Conservation (phyloP, 1,140 invertebrate species). For the Apis florea region DNA sequence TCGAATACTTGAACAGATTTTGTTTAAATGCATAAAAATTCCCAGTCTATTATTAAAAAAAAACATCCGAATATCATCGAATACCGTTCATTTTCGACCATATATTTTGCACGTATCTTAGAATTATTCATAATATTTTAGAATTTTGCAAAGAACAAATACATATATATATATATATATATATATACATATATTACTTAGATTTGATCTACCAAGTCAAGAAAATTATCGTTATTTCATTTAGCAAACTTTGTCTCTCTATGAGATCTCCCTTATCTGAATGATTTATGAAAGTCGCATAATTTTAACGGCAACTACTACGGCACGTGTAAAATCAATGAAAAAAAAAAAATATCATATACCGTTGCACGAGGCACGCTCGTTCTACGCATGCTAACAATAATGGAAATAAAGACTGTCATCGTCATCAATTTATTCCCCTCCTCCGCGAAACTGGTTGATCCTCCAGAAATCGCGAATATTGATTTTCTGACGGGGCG, state of each 20-base stretch:
- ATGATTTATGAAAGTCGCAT: constrained; percentile 17
- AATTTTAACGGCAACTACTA: neutral
- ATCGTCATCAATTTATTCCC: constrained; percentile 27
- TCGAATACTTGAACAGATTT: too few species aligned
- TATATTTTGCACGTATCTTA: too few species aligned
- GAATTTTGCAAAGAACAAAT: too few species aligned
- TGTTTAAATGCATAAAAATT: too few species aligned
- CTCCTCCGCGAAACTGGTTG: neutral
- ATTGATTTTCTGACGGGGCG: neutral
- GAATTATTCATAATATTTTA: too few species aligned
- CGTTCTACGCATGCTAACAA: constrained; percentile 27
- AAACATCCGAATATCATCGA: too few species aligned
- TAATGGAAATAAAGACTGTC: constrained; percentile 39
- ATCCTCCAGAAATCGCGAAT: neutral
- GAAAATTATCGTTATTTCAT: neutral
- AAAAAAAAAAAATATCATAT: constrained; percentile 20
- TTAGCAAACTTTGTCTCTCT: neutral
- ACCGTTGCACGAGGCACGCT: constrained; percentile 1
- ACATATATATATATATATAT: too few species aligned
- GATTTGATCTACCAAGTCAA: neutral
- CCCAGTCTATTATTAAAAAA: too few species aligned
- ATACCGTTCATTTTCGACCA: too few species aligned
- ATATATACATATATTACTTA: too few species aligned
- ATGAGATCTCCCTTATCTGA: neutral
- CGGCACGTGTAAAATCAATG: neutral